Evolutionary conservation across 2,888 invertebrate genomes (phyloP).

Genomic region (Rhagonycha fulva): DNA sequence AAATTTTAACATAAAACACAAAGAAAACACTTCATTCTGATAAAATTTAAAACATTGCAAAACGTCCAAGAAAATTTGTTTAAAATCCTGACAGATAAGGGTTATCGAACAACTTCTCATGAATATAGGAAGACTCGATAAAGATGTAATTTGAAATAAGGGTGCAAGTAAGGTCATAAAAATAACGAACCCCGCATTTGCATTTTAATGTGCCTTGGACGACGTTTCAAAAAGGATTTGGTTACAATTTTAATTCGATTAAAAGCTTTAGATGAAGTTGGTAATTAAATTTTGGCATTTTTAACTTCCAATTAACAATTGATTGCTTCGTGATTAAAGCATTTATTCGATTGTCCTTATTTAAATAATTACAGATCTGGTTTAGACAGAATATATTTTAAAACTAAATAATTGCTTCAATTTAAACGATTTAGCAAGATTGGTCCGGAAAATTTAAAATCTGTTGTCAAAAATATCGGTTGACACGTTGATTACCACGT

Average conservation of each 20-base stretch:
- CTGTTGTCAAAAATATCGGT: neutral
- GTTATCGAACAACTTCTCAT: constrained; percentile 8
- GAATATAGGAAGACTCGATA: constrained; percentile 13
- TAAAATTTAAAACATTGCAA: neutral
- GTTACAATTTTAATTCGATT: neutral
- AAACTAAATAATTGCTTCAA: neutral
- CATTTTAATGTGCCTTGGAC: neutral
- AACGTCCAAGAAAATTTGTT: neutral
- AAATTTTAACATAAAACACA: neutral
- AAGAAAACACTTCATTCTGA: neutral
- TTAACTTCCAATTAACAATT: neutral
- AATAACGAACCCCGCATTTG: constrained; percentile 2
- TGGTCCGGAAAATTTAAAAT: neutral
- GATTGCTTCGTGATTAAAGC: neutral
- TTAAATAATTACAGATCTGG: neutral
- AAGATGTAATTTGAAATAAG: constrained; percentile 8
- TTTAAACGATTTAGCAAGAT: neutral
- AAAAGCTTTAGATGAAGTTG: neutral
- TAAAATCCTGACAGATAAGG: neutral
- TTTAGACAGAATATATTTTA: neutral
- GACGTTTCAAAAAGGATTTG: neutral
- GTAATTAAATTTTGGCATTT: neutral
- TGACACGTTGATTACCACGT: neutral
- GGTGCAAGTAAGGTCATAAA: neutral
- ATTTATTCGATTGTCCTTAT: neutral